Conservation (phyloP, 2,113 vertebrate genomes). For the Ceuthmochares aereus region DNA sequence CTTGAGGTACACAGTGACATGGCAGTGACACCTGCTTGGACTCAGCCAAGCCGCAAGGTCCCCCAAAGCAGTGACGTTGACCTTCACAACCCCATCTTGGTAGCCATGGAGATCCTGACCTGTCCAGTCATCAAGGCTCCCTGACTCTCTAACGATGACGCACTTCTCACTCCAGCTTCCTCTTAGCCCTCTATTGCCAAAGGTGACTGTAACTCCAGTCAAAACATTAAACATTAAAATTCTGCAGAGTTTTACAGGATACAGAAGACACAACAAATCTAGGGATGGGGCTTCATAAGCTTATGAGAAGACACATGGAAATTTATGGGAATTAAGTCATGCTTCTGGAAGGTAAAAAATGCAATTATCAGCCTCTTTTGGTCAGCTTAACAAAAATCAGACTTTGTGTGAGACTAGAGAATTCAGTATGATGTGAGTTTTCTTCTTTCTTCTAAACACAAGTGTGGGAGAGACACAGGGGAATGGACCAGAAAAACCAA, state of each 20-base stretch:
- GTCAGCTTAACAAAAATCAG: neutral
- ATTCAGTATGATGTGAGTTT: neutral
- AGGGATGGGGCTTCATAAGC: neutral
- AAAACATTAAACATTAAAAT: neutral
- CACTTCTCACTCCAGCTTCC: neutral
- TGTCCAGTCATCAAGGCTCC: neutral
- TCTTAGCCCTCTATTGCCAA: neutral
- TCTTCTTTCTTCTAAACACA: neutral
- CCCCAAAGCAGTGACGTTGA: neutral
- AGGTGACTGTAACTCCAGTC: neutral
- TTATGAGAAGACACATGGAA: neutral
- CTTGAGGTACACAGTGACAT: neutral
- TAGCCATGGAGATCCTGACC: neutral
- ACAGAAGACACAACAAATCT: neutral
- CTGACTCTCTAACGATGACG: neutral
- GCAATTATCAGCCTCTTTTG: neutral
- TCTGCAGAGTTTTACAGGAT: neutral
- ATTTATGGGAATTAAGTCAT: neutral
- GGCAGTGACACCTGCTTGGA: neutral
- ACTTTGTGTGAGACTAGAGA: neutral
- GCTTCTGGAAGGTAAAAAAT: neutral
- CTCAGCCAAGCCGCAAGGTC: neutral
- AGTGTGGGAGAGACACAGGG: rapidly evolving
- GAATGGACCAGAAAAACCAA: neutral
- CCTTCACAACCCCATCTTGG: neutral